Percentiles rank a stretch among this genome's conserved stretches.
Evolutionary conservation across 2,797 vertebrate species (phyloP).

Genomic region (Pipistrellus pipistrellus): DNA sequence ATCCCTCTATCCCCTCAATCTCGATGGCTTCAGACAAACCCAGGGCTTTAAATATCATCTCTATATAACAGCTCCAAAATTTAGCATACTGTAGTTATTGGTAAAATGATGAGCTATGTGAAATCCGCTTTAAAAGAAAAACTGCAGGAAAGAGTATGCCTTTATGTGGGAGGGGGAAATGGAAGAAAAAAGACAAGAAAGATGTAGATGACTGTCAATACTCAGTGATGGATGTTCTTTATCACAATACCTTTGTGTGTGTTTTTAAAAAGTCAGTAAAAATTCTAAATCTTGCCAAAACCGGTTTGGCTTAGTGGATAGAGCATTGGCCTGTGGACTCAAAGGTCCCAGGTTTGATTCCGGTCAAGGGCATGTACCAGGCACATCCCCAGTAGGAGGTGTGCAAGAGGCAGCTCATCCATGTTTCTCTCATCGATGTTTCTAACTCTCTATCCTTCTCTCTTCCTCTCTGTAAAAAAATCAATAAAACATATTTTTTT

Average conservation of each 20-base stretch:
- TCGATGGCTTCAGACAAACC: background rate
- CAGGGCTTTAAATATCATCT: constrained; percentile 9
- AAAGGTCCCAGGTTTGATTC: no score
- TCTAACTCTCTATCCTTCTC: no score
- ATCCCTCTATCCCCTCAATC: background rate
- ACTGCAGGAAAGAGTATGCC: background rate
- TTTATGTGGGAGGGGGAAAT: background rate
- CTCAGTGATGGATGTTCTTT: background rate
- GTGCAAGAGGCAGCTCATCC: no score
- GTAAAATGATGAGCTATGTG: background rate
- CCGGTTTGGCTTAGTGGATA: no score
- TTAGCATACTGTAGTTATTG: background rate
- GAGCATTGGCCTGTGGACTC: no score
- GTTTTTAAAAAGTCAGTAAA: constrained; percentile 18
- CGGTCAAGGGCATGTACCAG: no score
- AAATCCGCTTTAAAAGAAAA: constrained; percentile 13
- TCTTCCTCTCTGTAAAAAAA: no score
- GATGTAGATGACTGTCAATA: background rate
- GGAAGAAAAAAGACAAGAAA: background rate
- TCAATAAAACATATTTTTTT: no score
- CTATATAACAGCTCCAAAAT: background rate
- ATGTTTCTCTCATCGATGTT: no score
- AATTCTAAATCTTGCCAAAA: background rate
- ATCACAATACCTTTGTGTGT: background rate
- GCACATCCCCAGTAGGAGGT: no score